These are phyloP conservation scores for Epinotia brunnichana DNA, from an alignment of 2,888 invertebrate genomes.

Conservation along the genomic window DNA sequence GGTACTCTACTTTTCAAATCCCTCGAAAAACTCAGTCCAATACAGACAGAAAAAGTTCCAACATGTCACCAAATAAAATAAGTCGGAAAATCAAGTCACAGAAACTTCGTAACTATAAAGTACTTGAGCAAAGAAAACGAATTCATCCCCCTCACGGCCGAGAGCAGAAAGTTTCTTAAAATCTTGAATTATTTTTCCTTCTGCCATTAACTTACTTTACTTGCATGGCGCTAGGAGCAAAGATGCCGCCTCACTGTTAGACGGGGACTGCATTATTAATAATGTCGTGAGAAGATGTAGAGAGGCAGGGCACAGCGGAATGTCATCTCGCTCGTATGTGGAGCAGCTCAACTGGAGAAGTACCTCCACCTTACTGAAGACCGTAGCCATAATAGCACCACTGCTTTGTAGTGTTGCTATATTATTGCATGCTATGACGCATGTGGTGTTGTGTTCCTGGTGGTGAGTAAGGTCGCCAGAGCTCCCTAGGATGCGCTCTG, in stretches of 20 bases:
- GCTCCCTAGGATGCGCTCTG: no score
- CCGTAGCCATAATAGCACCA: no score
- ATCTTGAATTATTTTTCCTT: slow-evolving; percentile 43
- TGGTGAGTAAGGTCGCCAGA: no score
- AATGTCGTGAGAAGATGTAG: no score
- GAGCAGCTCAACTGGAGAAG: no score
- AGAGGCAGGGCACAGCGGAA: no score
- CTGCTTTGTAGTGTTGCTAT: no score
- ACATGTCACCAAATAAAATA: slow-evolving; percentile 3
- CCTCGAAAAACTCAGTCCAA: background rate
- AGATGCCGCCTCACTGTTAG: slow-evolving; percentile 22
- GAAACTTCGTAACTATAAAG: slow-evolving; percentile 33
- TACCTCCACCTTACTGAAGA: no score
- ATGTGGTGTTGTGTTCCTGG: no score
- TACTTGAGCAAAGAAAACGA: slow-evolving; percentile 31
- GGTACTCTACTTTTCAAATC: background rate
- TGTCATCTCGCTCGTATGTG: no score
- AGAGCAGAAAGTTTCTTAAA: slow-evolving; percentile 40
- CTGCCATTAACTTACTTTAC: slow-evolving; percentile 39
- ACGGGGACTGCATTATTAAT: background rate
- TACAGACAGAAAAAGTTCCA: slow-evolving; percentile 4
- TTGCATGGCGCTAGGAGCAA: slow-evolving; percentile 35
- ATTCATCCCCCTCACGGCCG: slow-evolving; percentile 30
- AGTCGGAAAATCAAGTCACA: slow-evolving; percentile 19
- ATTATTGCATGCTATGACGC: no score